These are phyloP conservation scores for Acanthosepion esculentum DNA, from an alignment of 2,888 invertebrate species.

Conservation along the genomic window DNA sequence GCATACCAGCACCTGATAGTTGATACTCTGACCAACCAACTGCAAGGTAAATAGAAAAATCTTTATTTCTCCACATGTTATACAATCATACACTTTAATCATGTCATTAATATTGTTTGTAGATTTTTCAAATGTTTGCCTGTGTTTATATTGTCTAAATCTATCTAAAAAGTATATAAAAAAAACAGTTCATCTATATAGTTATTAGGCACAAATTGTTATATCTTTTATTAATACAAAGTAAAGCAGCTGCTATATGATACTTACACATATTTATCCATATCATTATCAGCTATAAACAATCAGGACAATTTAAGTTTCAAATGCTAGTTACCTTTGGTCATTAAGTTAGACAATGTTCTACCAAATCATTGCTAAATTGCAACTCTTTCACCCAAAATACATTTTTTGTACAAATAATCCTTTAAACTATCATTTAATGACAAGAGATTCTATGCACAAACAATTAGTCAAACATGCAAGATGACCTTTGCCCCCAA, in stretches of 20 bases:
- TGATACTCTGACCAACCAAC: neutral
- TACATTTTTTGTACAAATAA: neutral
- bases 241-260: neutral
- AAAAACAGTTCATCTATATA: neutral
- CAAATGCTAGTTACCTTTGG: neutral
- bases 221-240: neutral
- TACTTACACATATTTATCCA: neutral
- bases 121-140: neutral
- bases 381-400: neutral
- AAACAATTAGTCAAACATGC: neutral
- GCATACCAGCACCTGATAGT: neutral
- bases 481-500: neutral
- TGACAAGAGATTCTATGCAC: neutral
- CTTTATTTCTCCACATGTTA: neutral
- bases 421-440: neutral
- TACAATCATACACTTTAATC: neutral
- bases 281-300: neutral
- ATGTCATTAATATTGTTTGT: neutral
- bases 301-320: neutral
- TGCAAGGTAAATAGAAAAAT: neutral
- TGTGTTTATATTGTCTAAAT: neutral
- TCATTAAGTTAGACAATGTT: neutral
- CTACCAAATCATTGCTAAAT: neutral
- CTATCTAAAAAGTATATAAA: neutral
- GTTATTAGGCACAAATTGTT: neutral